Base-by-base conservation (phyloP, 1,140 invertebrate species). In the Orius insidiosus region DNA sequence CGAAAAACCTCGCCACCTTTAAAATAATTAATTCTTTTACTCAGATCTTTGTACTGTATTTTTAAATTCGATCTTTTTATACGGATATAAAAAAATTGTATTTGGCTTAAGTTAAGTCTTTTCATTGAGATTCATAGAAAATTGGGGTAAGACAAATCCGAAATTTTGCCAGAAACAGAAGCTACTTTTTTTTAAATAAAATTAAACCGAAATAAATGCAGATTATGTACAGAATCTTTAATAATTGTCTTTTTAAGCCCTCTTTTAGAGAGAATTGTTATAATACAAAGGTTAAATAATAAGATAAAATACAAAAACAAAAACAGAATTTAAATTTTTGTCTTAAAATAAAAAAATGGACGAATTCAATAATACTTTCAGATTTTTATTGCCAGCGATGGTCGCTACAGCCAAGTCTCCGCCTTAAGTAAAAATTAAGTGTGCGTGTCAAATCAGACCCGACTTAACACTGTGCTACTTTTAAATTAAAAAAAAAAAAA, bases 251-350 rank as follows among this genome's bases (percentile, higher is more conserved):
- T 44, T 44, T 13, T 13, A 7, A 44, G 10, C 10, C 6, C 8
- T n/a, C 11, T 42, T 18, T 18, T 30, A 24, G 11, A 10, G 11
- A 42, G 13, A 11, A 42, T 24, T 42, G 24, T 30, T 19, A 33
- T 33, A 11, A 33, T 7, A 44, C 9, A 33, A 44, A 33, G 16
- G 13, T 33, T n/a, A 44, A 13, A 33, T 44, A 32, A 32, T 7
- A 44, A 44, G 34, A 44, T 44, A 44, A 44, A 44, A 44, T 44
- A 44, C 42, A 44, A 44, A 44, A 30, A 44, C 11, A 44, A 42
- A 32, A 44, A 30, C 24, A 44, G 30, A 44, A 44, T 33, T 33
- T 44, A 44, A 33, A 44, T 33, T 33, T 42, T 24, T 24, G 30
- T 13, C 13, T 19, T n/a, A 42, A 24, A 40, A 15, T 18, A 18